Percentiles rank a stretch among this genome's conserved stretches.
These are phyloP conservation scores for Cydia amplana DNA, from an alignment of 1,140 invertebrate species.

Conservation along the genomic window DNA sequence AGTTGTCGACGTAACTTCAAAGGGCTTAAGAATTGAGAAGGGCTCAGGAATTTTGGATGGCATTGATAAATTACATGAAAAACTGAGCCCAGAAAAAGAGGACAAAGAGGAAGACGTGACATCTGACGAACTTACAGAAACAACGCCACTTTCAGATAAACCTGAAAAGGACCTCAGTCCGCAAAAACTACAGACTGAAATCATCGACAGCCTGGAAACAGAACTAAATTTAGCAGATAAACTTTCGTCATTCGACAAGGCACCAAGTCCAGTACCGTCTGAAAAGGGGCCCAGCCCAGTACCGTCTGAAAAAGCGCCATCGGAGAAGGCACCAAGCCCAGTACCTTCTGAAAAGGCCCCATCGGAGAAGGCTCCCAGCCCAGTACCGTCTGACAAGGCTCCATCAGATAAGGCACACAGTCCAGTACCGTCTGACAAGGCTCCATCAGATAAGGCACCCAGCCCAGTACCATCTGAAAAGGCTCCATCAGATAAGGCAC, in stretches of 20 bases:
- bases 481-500: neutral
- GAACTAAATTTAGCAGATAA: neutral
- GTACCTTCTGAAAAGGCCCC: neutral
- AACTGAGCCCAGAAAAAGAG: constrained; percentile 51
- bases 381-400: neutral
- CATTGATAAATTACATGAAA: constrained; percentile 57
- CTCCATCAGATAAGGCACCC: neutral
- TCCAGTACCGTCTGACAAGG: neutral
- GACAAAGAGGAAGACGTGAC: neutral
- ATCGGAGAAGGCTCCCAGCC: neutral
- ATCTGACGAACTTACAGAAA: constrained; percentile 24
- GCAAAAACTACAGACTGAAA: neutral
- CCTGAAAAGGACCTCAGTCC: constrained; percentile 12
- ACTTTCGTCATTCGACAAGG: neutral
- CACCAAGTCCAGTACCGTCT: neutral
- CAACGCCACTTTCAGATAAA: constrained; percentile 28
- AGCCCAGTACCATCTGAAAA: neutral
- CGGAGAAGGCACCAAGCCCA: neutral
- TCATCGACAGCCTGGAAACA: constrained; percentile 13
- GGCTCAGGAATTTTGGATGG: constrained; percentile 6
- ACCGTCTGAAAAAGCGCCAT: constrained; percentile 12
- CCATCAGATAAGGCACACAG: neutral
- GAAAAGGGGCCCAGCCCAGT: too few species aligned
- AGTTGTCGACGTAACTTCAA: constrained; percentile 39
- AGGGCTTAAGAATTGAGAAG: neutral